A percentile compares a stretch with the other conserved stretches of the same genome.
These are phyloP conservation scores for Hyposoter didymator DNA, from an alignment of 2,888 invertebrate species.

Conservation along the genomic window DNA sequence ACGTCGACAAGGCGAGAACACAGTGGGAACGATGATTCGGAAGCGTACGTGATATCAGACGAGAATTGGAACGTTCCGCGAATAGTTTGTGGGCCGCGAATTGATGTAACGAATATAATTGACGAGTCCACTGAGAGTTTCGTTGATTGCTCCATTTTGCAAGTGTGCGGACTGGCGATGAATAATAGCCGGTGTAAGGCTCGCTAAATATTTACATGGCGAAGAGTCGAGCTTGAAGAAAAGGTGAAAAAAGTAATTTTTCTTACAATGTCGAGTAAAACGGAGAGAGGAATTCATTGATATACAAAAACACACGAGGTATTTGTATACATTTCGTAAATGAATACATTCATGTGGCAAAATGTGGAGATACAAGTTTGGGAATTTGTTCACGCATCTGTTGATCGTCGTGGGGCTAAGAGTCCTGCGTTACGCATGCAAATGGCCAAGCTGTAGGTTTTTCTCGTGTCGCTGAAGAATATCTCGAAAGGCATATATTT, in stretches of 20 bases:
- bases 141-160: constrained; percentile 59
- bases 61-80: constrained; percentile 41
- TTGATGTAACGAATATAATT: constrained; percentile 50
- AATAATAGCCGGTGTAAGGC: constrained; percentile 36
- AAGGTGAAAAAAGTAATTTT: neutral
- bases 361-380: constrained; percentile 36
- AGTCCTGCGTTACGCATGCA: constrained; percentile 64
- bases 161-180: constrained; percentile 15
- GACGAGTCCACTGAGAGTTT: constrained; percentile 39
- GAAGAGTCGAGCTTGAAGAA: neutral
- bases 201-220: constrained; percentile 16
- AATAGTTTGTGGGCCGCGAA: constrained; percentile 42
- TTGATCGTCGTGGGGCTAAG: constrained; percentile 21
- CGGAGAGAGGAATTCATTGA: neutral
- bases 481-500: constrained; percentile 36
- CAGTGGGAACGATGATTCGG: constrained; percentile 29
- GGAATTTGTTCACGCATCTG: constrained; percentile 63
- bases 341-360: constrained; percentile 1
- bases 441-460: constrained; percentile 54
- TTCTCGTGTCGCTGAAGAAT: constrained; percentile 33
- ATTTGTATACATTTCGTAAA: neutral
- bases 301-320: neutral
- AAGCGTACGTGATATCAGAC: constrained; percentile 13
- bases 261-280: neutral
- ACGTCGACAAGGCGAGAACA: neutral